Conservation (phyloP, 2,888 invertebrate species). For the Drosophila nigricruria region DNA sequence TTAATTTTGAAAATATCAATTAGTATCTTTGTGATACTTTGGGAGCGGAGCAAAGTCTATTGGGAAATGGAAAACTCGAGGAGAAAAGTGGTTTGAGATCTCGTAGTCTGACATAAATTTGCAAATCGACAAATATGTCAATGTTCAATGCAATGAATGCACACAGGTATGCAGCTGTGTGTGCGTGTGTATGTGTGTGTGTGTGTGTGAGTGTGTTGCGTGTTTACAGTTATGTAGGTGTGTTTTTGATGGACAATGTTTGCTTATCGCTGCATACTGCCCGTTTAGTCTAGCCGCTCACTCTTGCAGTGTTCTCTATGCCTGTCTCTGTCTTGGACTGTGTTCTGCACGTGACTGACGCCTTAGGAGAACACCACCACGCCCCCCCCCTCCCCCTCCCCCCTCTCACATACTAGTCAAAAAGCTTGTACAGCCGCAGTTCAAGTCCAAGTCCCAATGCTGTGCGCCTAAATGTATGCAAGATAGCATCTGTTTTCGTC, state of each 20-base stretch:
- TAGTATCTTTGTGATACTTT: neutral
- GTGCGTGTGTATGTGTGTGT: slow-evolving; percentile 40
- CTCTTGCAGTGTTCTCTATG: neutral
- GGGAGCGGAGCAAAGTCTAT: slow-evolving; percentile 13
- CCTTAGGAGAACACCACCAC: slow-evolving; percentile 26
- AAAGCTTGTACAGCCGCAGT: slow-evolving; percentile 2
- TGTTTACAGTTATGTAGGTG: slow-evolving; percentile 57
- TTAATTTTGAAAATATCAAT: neutral
- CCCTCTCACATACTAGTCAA: neutral
- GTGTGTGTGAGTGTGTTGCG: slow-evolving; percentile 6
- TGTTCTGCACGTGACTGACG: slow-evolving; percentile 66
- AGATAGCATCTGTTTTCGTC: slow-evolving; percentile 80
- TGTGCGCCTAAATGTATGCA: slow-evolving; percentile 72
- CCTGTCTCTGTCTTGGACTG: neutral
- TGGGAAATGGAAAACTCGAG: neutral
- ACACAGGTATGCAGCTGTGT: slow-evolving; percentile 28
- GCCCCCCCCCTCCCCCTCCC: no score
- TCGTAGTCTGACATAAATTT: slow-evolving; percentile 65
- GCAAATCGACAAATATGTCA: slow-evolving; percentile 78
- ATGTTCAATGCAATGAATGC: slow-evolving; percentile 62
- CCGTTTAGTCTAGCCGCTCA: neutral
- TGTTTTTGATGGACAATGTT: slow-evolving; percentile 79
- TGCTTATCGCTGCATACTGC: slow-evolving; percentile 66
- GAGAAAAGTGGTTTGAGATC: neutral
- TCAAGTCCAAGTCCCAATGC: slow-evolving; percentile 1